Percentiles rank a stretch among this genome's conserved stretches.
Evolutionary conservation across 2,888 invertebrate genomes (phyloP).

Genomic region (Lepetodrilus schrolli): DNA sequence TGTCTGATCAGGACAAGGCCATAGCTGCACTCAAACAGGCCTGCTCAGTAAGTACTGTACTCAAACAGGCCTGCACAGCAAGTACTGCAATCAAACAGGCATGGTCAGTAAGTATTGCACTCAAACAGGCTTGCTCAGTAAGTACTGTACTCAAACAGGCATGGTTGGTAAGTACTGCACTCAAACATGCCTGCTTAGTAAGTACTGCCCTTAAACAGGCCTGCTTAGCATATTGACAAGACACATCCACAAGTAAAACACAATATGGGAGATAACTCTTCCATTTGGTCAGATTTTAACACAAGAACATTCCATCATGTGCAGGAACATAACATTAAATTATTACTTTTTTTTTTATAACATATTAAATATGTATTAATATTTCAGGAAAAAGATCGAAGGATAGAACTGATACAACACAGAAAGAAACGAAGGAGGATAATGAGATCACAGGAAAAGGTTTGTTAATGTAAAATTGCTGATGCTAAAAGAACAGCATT

Average conservation of each 20-base stretch:
- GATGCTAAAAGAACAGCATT: too few relatives aligned
- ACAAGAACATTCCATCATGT: too few relatives aligned
- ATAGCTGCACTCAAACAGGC: conserved; percentile 59
- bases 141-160: conserved; percentile 29
- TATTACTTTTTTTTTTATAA: too few relatives aligned
- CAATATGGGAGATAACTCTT: too few relatives aligned
- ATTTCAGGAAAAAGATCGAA: conserved; percentile 71
- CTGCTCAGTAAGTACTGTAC: conserved; percentile 52
- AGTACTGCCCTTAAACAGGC: background rate
- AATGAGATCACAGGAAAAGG: conserved; percentile 58
- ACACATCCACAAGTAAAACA: too few relatives aligned
- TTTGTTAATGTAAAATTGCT: conserved; percentile 9
- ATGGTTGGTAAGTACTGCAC: background rate
- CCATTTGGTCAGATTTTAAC: too few relatives aligned
- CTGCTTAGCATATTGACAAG: background rate
- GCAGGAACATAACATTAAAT: too few relatives aligned
- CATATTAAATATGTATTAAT: too few relatives aligned
- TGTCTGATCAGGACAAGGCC: conserved; percentile 59
- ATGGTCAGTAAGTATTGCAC: conserved; percentile 29
- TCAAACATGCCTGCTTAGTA: background rate
- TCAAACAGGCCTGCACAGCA: background rate
- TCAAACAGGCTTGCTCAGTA: conserved; percentile 52
- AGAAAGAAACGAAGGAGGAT: conserved; percentile 59
- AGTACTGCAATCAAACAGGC: background rate
- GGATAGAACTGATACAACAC: conserved; percentile 70